These are phyloP conservation scores for Allygus modestus DNA, from an alignment of 2,888 invertebrate genomes.

Conservation along the genomic window DNA sequence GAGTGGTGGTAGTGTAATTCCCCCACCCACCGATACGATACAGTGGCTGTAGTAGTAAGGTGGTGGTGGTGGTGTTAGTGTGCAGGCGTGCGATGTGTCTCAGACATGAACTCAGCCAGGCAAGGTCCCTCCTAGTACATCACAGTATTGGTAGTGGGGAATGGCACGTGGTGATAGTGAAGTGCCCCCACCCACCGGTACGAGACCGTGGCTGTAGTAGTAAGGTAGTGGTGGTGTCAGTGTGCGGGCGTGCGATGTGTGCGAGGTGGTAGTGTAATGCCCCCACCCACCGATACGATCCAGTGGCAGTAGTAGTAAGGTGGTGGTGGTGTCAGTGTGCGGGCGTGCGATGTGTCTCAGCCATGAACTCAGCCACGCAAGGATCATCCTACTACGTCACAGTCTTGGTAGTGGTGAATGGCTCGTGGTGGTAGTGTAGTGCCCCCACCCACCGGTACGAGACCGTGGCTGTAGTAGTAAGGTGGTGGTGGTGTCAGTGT, in stretches of 20 bases:
- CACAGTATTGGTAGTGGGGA: conserved; percentile 8
- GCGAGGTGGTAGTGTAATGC: too few species aligned
- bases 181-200: conserved; percentile 16
- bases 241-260: neutral
- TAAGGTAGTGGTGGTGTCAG: conserved; percentile 4
- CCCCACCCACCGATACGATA: neutral
- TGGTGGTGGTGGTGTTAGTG: neutral
- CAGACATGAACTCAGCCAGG: neutral
- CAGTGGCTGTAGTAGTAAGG: neutral
- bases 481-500: conserved; percentile 13
- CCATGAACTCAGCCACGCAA: conserved; percentile 1
- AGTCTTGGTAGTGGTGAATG: neutral
- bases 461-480: conserved; percentile 1
- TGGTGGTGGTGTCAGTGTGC: neutral
- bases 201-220: neutral
- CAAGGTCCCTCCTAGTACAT: neutral
- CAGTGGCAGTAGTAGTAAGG: neutral
- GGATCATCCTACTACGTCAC: conserved; percentile 10
- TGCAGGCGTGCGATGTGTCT: too few species aligned
- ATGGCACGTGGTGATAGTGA: neutral
- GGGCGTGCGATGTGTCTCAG: too few species aligned
- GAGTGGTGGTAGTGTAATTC: neutral
- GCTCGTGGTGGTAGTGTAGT: neutral
- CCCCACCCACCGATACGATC: too few species aligned
- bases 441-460: neutral